Evolutionary conservation across 1,140 invertebrate species (phyloP), one percentile per base, ranked within the genome.

Genomic region (Drosophila virilis): DNA sequence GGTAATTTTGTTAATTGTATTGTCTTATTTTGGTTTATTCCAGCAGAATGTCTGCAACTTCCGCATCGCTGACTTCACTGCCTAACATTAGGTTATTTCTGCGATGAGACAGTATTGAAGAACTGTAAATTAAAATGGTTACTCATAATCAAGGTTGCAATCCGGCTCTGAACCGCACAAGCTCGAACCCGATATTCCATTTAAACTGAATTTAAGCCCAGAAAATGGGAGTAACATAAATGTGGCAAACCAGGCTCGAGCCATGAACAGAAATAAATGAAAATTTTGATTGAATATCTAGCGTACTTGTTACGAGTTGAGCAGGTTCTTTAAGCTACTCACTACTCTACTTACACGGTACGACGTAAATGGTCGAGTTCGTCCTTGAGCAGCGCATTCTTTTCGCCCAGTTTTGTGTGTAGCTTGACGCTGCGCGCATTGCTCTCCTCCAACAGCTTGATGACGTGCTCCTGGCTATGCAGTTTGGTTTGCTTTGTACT

Each of bases 391-490:
- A 93, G 80, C 0, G 94, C 94, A 28, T 95, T 95, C 42, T 94
- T 94, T 42, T 93, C 93, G 71, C 95, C 94, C 40, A 95, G 93
- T 6, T 94, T 93, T 8, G 94, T 94, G 2, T 95, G 93, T 42
- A 94, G 93, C 54, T 93, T 93, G 66, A 95, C 94, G 4, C 93
- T 92, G n/a, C 93, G 92, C 5, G 93, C 91, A 50, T 95, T 94
- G 68, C 95, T 94, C 48, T 95, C 94, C 68, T 94, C 94, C 77
- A 95, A 85, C 43, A 94, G 91, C 57, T 94, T 92, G 6, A 95
- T 94, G 6, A 94, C 92, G 69, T 95, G 94, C 67, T 95, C 94
- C 57, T 95, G 74, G 35, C 92, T 91, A 59, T 93, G 93, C 13
- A 95, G 92, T 74, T 95, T 93, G 58, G 92, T 89, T 78, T 95